Evolutionary conservation across 2,797 vertebrate genomes (phyloP).

Genomic region (Semotilus atromaculatus): DNA sequence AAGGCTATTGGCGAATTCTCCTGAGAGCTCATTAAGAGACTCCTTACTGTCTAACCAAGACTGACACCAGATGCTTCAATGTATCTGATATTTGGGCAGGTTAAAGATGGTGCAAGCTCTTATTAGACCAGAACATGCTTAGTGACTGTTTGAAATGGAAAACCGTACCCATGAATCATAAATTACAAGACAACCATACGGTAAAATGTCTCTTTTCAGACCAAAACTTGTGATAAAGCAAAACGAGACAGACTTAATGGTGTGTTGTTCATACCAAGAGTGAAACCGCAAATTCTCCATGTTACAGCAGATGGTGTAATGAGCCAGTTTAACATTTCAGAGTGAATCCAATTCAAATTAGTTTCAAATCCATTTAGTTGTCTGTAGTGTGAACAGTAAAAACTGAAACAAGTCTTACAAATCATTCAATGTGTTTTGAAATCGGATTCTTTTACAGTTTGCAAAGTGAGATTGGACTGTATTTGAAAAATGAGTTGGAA

Average conservation of each 20-base stretch:
- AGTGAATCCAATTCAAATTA: background rate
- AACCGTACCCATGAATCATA: no score
- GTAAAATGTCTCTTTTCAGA: background rate
- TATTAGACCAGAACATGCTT: slow-evolving; percentile 12
- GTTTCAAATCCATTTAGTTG: background rate
- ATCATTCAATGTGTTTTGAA: background rate
- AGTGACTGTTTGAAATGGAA: background rate
- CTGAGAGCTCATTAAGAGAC: slow-evolving; percentile 29
- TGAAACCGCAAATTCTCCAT: background rate
- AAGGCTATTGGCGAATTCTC: slow-evolving; percentile 10
- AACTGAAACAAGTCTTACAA: background rate
- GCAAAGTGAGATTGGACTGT: background rate
- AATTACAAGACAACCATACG: background rate
- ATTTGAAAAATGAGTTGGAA: background rate
- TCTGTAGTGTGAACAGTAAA: background rate
- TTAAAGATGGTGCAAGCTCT: background rate
- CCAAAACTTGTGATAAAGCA: background rate
- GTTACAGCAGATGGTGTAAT: background rate
- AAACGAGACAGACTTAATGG: background rate
- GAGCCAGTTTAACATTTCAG: background rate
- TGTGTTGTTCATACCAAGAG: background rate
- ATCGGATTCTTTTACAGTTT: background rate
- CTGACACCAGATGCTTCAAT: slow-evolving; percentile 20
- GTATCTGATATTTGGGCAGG: background rate
- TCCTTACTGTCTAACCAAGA: slow-evolving; percentile 11